phyloP scores from a whole-genome alignment of 2,888 invertebrate species.

The Charanyca ferruginea region DNA sequence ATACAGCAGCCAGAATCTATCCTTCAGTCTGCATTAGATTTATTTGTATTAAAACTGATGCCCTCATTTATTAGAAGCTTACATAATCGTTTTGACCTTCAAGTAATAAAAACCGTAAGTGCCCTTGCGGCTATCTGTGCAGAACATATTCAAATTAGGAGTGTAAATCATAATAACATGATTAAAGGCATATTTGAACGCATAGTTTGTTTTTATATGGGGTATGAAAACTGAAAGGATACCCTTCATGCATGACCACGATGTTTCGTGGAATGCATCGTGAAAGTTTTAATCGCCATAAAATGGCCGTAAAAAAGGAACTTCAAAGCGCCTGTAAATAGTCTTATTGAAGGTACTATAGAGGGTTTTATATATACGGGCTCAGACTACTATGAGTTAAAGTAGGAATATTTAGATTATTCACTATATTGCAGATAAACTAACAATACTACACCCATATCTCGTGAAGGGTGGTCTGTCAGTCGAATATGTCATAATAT shows the following conservation, averaged over 20 bases:
- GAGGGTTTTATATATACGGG: too few species aligned
- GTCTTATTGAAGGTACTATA: too few species aligned
- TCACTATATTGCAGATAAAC: too few species aligned
- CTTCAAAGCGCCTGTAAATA: background rate
- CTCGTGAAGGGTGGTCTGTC: too few species aligned
- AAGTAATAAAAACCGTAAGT: conserved; percentile 10
- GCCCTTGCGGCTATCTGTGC: conserved; percentile 3
- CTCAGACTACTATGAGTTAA: too few species aligned
- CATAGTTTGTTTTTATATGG: background rate
- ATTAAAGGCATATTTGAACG: conserved; percentile 1
- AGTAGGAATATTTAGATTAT: too few species aligned
- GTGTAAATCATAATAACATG: conserved; percentile 3
- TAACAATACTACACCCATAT: too few species aligned
- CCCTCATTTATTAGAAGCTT: conserved; percentile 37
- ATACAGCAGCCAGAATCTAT: conserved; percentile 28
- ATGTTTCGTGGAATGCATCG: background rate
- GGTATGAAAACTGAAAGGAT: background rate
- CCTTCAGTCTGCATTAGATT: conserved; percentile 16
- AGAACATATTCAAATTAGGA: conserved; percentile 7
- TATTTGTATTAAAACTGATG: conserved; percentile 15
- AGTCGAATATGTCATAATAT: too few species aligned
- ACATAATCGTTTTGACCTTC: conserved; percentile 23
- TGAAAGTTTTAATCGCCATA: conserved; percentile 22
- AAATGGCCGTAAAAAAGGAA: too few species aligned
- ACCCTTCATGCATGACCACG: background rate